These are phyloP conservation scores for Centropus bengalensis DNA, from an alignment of 2,113 vertebrate genomes.

Conservation along the genomic window DNA sequence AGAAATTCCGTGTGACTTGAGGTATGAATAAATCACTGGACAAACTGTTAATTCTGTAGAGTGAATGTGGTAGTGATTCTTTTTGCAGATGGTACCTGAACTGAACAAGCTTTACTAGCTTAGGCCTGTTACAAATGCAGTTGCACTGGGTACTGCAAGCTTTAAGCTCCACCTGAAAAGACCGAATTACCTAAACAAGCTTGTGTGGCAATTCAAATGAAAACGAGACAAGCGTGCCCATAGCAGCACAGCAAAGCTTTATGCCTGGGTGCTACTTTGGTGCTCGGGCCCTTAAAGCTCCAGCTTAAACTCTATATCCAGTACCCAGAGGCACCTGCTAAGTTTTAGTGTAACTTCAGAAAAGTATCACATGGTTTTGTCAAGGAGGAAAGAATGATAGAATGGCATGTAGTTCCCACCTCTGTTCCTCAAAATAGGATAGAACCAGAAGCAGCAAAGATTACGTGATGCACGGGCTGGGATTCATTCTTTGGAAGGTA, in stretches of 20 bases:
- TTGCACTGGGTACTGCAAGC: background rate
- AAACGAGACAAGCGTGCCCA: background rate
- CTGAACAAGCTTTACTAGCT: background rate
- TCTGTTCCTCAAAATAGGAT: too few relatives aligned
- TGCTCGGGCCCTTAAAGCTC: background rate
- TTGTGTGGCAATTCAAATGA: background rate
- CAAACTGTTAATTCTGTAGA: background rate
- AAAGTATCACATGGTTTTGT: background rate
- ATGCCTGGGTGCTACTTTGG: background rate
- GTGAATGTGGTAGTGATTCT: background rate
- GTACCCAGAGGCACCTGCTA: background rate
- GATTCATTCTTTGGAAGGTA: background rate
- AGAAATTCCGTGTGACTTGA: slow-evolving; percentile 19
- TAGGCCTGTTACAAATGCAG: background rate
- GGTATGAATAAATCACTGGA: background rate
- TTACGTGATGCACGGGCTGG: background rate
- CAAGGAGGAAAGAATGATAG: background rate
- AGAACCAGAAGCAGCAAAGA: too few relatives aligned
- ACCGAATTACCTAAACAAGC: background rate
- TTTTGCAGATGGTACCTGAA: background rate
- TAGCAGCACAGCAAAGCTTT: background rate
- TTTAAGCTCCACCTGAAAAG: background rate
- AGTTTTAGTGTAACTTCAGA: background rate
- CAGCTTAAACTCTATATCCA: background rate
- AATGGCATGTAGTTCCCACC: too few relatives aligned